Base-by-base conservation (phyloP, 2,888 invertebrate species). In the Conus canariensis region DNA sequence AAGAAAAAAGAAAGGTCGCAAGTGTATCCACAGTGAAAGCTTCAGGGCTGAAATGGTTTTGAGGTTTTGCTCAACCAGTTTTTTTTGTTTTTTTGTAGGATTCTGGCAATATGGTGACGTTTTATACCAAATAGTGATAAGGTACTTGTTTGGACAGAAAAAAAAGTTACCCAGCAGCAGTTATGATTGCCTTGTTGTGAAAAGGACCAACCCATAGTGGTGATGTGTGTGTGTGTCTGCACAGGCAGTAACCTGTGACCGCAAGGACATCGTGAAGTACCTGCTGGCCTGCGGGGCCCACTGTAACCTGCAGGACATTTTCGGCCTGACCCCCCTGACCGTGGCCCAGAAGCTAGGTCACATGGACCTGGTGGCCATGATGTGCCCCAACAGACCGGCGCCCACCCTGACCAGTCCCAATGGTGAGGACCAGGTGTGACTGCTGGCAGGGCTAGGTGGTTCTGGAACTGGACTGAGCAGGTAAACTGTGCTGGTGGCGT, bases 211-310 rank as follows among this genome's bases (percentile, higher is more conserved):
- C 45, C 45, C 45, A 45, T 45, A 45, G 45, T 45, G 45, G 45
- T 45, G 45, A 45, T 45, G 45, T 4, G 45, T 45, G 45, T 45
- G 45, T 45, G 45, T 80, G 30, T 12, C 30, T 30, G 25, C 64
- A 3, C 90, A 91, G 91, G 91, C 91, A n/a, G 89, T 91, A 56
- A 91, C 67, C 22, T 83, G 91, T 56, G 74, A 91, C 67, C 60
- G 85, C 56, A 88, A 85, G 80, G 91, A 89, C 0, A 90, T 91
- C 14, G 89, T 87, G 12, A 83, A 85, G 77, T 90, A 90, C 19
- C 85, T 92, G 64, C 6, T 90, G 45, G 85, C 83, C 25, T 30
- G 88, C 64, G 90, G 91, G 25, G 92, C 92, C 45, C 85, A 83
- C 12, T 87, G 86, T 9, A 90, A 90, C 67, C 60, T 90, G 5